phyloP scores from a whole-genome alignment of 2,113 vertebrate species.

The Poecilia latipinna region DNA sequence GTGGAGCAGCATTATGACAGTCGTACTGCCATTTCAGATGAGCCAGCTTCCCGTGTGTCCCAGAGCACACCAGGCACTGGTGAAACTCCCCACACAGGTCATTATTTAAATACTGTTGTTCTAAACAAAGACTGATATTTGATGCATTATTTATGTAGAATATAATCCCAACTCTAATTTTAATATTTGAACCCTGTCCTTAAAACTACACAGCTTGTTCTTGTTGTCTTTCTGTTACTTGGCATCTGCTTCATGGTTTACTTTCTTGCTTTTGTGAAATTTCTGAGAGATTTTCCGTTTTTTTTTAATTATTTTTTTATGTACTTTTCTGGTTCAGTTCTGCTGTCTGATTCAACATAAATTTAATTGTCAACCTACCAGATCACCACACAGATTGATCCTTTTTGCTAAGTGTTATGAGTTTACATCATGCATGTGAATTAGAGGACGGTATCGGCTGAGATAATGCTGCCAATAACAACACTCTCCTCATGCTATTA shows the following conservation, averaged over 20 bases:
- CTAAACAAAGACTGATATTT: not conserved
- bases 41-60: not conserved
- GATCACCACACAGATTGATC: too few relatives aligned
- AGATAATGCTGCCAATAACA: too few relatives aligned
- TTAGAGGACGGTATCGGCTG: too few relatives aligned
- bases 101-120: not conserved
- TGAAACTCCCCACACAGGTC: not conserved
- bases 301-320: not conserved
- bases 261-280: not conserved
- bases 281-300: not conserved
- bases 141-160: not conserved
- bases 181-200: not conserved
- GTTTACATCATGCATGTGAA: too few relatives aligned
- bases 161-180: not conserved
- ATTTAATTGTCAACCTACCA: too few relatives aligned
- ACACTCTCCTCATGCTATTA: too few relatives aligned
- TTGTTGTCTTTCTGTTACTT: not conserved
- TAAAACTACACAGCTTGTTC: not conserved
- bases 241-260: not conserved
- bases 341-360: not conserved
- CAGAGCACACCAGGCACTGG: not conserved
- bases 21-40: constrained; percentile 11
- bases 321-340: not conserved
- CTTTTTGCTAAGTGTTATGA: too few relatives aligned
- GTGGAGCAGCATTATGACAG: constrained; percentile 7